Conservation (phyloP, 2,888 invertebrate genomes). For the Lobophora halterata region DNA sequence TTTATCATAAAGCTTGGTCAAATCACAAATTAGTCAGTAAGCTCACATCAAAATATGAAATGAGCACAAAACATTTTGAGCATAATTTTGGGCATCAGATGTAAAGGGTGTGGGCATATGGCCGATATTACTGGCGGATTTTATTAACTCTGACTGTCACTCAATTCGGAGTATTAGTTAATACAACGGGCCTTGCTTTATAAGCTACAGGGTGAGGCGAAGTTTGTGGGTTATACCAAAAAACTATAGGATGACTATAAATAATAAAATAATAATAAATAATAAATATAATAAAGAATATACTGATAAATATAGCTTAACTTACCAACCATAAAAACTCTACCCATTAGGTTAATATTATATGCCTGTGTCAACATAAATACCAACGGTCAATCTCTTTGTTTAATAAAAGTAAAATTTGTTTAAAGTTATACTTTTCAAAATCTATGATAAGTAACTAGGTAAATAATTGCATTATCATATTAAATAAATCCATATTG, state of each 20-base stretch:
- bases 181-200: constrained; percentile 42
- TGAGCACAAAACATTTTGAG: constrained; percentile 19
- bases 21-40: constrained; percentile 2
- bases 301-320: background rate
- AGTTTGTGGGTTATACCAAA: no score
- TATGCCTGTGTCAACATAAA: no score
- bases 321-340: no score
- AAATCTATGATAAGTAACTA: no score
- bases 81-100: constrained; percentile 6
- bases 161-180: constrained; percentile 73
- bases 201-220: constrained; percentile 43
- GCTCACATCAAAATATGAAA: constrained; percentile 15
- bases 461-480: no score
- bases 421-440: no score
- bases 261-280: background rate
- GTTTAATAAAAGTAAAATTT: no score
- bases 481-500: no score
- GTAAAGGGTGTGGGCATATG: constrained; percentile 70
- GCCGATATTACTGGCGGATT: constrained; percentile 61
- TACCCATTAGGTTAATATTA: no score
- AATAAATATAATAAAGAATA: background rate
- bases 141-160: constrained; percentile 76
- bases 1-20: no score
- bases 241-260: no score
- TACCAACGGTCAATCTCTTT: no score